phyloP scores from a whole-genome alignment of 2,797 vertebrate genomes.

The Lagorchestes hirsutus region DNA sequence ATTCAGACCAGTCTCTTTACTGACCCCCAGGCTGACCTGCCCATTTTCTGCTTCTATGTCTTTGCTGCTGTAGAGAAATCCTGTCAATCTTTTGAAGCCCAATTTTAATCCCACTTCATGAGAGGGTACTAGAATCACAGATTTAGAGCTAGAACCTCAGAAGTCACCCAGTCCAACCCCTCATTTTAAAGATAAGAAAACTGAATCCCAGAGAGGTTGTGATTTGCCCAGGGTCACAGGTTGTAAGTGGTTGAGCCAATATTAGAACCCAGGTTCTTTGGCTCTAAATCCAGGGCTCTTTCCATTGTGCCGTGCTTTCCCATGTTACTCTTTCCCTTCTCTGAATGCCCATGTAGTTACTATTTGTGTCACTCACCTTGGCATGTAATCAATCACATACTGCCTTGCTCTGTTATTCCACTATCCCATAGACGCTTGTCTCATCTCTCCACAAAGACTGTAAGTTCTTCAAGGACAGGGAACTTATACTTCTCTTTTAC shows the following conservation, averaged over 20 bases:
- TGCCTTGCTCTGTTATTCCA: neutral
- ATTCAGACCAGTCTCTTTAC: neutral
- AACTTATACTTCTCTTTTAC: neutral
- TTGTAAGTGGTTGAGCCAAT: neutral
- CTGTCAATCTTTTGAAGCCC: neutral
- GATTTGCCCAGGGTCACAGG: neutral
- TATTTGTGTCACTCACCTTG: neutral
- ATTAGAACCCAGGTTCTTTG: neutral
- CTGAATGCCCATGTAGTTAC: neutral
- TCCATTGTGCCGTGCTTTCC: neutral
- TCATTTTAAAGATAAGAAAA: neutral
- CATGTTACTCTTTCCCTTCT: neutral
- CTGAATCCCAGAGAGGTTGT: neutral
- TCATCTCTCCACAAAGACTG: neutral
- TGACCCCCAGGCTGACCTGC: neutral
- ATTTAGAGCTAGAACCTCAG: neutral
- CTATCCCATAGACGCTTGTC: neutral
- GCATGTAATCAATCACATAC: neutral
- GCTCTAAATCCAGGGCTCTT: neutral
- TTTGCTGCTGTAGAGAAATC: neutral
- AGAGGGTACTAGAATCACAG: neutral
- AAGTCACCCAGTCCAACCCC: neutral
- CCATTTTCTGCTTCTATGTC: neutral
- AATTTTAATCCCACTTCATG: neutral
- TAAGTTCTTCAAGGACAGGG: conserved; percentile 3